Percentiles rank a stretch among this genome's conserved stretches.
These are phyloP conservation scores for Ditylenchus weischeri DNA, from an alignment of 2,888 invertebrate species.

Conservation along the genomic window DNA sequence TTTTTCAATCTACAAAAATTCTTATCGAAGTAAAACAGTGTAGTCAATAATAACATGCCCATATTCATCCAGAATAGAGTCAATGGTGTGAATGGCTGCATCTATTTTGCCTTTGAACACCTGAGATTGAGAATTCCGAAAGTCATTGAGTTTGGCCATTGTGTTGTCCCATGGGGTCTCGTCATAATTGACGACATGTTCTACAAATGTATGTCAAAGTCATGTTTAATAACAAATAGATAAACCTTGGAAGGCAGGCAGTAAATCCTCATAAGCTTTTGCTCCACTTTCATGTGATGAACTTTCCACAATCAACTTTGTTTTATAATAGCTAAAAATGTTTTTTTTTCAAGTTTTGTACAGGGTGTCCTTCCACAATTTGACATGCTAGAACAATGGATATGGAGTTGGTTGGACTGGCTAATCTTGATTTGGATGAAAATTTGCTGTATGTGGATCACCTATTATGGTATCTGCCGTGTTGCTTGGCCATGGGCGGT, in stretches of 20 bases:
- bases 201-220: slow-evolving; percentile 41
- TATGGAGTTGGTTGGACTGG: too few species aligned
- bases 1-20: slow-evolving; percentile 69
- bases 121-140: slow-evolving; percentile 26
- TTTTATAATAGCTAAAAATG: slow-evolving; percentile 63
- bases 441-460: too few species aligned
- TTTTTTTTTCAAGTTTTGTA: not conserved
- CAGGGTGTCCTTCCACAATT: too few species aligned
- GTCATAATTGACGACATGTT: slow-evolving; percentile 63
- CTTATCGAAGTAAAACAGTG: not conserved
- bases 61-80: slow-evolving; percentile 56
- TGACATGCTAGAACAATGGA: too few species aligned
- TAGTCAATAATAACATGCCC: slow-evolving; percentile 28
- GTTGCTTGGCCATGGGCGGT: too few species aligned
- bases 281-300: slow-evolving; percentile 47
- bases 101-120: slow-evolving; percentile 44
- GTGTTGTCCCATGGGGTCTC: slow-evolving; percentile 59
- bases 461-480: too few species aligned
- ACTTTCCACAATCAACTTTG: slow-evolving; percentile 65
- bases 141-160: slow-evolving; percentile 42
- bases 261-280: slow-evolving; percentile 34
- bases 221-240: slow-evolving; percentile 35
- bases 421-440: too few species aligned
- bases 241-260: slow-evolving; percentile 36
- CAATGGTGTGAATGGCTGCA: slow-evolving; percentile 59